Conservation (phyloP, 2,113 vertebrate species). For the Uria aalge region DNA sequence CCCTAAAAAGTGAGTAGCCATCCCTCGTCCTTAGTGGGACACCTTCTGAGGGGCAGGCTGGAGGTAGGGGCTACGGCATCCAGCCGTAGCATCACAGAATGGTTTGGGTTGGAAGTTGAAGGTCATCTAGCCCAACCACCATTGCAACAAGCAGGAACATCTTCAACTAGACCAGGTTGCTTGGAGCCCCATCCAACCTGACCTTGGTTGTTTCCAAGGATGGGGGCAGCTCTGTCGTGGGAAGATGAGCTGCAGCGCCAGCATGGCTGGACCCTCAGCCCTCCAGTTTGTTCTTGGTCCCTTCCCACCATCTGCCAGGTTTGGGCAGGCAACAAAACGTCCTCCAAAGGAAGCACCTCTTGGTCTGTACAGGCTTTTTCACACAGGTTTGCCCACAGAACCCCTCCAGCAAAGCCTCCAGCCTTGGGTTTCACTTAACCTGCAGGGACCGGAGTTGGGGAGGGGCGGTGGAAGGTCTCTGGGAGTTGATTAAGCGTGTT, state of each 20-base stretch:
- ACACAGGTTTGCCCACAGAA: rapidly evolving
- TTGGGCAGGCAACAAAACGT: background rate
- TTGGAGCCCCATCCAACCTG: background rate
- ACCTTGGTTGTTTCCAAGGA: background rate
- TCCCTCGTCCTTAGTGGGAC: background rate
- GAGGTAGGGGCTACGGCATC: background rate
- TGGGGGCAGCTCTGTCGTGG: background rate
- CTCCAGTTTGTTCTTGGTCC: background rate
- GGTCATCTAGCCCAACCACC: background rate
- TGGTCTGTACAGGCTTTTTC: background rate
- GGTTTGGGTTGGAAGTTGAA: background rate
- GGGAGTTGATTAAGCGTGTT: background rate
- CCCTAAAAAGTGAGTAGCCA: background rate
- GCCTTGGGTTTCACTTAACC: background rate
- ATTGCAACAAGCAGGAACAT: background rate
- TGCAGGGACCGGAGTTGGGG: background rate
- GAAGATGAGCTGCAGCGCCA: background rate
- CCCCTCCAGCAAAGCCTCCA: background rate
- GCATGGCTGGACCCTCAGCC: background rate
- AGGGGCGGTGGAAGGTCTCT: background rate
- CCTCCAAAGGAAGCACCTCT: background rate
- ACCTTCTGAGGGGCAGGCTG: background rate
- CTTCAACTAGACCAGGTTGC: background rate
- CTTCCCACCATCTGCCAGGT: background rate
- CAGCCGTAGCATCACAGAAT: background rate